Evolutionary conservation across 2,797 vertebrate species (phyloP).

Genomic region (Tangara arthus): DNA sequence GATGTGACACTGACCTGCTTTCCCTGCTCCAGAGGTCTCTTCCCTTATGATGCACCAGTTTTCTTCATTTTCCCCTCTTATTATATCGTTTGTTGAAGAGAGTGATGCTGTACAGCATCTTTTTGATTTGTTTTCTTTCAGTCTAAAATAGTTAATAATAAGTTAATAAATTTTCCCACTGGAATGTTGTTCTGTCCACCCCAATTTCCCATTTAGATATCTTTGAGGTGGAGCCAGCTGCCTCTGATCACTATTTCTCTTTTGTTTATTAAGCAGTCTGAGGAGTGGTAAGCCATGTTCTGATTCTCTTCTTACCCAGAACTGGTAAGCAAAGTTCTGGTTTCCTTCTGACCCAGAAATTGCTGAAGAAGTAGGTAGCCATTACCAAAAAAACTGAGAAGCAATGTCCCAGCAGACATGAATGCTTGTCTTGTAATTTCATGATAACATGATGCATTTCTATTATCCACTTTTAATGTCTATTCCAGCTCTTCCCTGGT

Average conservation of each 20-base stretch:
- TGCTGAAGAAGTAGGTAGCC: background rate
- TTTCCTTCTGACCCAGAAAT: background rate
- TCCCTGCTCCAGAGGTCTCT: background rate
- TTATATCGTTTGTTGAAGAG: background rate
- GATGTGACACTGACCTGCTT: background rate
- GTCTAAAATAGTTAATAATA: too few species aligned
- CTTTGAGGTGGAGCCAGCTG: background rate
- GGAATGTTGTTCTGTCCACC: background rate
- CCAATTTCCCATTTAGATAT: background rate
- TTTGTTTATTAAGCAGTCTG: background rate
- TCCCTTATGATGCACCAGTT: background rate
- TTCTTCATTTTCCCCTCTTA: background rate
- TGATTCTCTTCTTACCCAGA: background rate
- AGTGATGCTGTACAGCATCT: background rate
- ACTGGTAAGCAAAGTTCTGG: background rate
- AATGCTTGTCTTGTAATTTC: background rate
- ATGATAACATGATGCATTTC: background rate
- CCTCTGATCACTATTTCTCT: background rate
- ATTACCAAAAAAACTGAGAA: background rate
- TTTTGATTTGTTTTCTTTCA: background rate
- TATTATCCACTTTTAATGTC: background rate
- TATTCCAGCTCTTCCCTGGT: background rate
- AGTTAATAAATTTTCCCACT: background rate
- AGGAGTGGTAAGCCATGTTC: background rate
- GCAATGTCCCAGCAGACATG: background rate